Evolutionary conservation across 2,888 invertebrate species (phyloP).

Genomic region (Cantharis flavilabris): DNA sequence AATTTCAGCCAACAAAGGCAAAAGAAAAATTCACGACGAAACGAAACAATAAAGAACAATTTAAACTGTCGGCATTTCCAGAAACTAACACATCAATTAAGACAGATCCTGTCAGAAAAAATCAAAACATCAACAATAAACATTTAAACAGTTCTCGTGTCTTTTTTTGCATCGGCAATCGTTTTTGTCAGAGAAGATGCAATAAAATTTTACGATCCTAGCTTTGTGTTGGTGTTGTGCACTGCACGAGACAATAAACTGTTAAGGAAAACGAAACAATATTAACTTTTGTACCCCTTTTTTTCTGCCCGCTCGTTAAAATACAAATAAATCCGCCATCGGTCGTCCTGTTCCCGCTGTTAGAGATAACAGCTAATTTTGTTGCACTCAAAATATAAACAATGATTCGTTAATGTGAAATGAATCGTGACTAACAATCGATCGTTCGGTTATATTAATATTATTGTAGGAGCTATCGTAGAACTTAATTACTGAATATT

Average conservation of each 20-base stretch:
- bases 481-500: neutral
- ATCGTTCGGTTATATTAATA: neutral
- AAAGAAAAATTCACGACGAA: conserved; percentile 30
- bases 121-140: conserved; percentile 51
- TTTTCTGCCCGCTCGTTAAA: neutral
- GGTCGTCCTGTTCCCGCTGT: neutral
- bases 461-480: neutral
- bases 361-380: neutral
- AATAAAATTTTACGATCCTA: conserved; percentile 50
- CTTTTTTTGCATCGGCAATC: conserved; percentile 45
- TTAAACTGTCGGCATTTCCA: conserved; percentile 49
- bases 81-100: conserved; percentile 53
- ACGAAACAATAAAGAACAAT: conserved; percentile 46
- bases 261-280: conserved; percentile 7
- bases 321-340: neutral
- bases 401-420: neutral
- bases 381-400: neutral
- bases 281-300: neutral
- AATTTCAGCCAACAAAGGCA: conserved; percentile 22
- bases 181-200: conserved; percentile 49
- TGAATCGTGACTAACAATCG: neutral
- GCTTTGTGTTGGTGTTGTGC: conserved; percentile 35
- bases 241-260: conserved; percentile 38
- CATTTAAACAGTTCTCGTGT: conserved; percentile 45
- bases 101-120: conserved; percentile 49